Evolutionary conservation across 1,140 invertebrate genomes (phyloP).

Genomic region (Zaprionus africanus): DNA sequence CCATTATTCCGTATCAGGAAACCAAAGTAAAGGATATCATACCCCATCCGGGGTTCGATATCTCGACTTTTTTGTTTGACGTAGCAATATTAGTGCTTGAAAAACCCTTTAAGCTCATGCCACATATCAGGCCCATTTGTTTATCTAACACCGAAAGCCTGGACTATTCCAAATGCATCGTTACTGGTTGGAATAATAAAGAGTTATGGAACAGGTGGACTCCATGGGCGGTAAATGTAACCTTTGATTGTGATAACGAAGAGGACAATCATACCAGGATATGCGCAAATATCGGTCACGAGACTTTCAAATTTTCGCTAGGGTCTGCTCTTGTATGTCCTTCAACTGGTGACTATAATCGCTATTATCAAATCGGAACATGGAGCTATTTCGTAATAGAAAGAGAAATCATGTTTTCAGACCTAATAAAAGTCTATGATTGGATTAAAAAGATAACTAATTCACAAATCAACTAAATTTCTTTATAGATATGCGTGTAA

Average conservation of each 20-base stretch:
- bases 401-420: no score
- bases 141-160: not conserved
- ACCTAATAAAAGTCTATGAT: no score
- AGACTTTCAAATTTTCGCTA: not conserved
- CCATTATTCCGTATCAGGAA: constrained; percentile 17
- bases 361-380: no score
- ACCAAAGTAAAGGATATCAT: not conserved
- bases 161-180: not conserved
- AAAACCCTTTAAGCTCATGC: not conserved
- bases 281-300: not conserved
- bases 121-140: constrained; percentile 16
- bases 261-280: not conserved
- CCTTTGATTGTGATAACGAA: not conserved
- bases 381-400: no score
- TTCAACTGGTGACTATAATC: no score
- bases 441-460: no score
- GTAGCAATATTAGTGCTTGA: constrained; percentile 27
- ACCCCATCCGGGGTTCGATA: not conserved
- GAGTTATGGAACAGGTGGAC: not conserved
- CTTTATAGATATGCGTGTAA: no score
- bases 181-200: constrained; percentile 28
- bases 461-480: no score
- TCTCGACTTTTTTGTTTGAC: not conserved
- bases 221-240: not conserved
- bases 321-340: constrained; percentile 36